Evolutionary conservation across 2,797 vertebrate species (phyloP).

Genomic region (Myotis pilosus): DNA sequence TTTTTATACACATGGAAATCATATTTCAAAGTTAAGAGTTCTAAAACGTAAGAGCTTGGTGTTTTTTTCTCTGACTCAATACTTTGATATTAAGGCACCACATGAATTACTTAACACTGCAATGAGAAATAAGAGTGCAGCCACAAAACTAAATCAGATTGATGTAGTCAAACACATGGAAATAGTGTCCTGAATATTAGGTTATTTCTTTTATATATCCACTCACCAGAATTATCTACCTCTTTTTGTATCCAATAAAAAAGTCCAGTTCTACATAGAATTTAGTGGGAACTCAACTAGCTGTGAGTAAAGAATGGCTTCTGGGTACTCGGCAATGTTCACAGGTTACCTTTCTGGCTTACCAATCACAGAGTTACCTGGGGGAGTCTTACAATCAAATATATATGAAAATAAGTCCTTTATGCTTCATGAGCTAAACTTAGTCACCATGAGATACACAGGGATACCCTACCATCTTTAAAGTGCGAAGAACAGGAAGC

Average conservation of each 20-base stretch:
- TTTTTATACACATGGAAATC: background rate
- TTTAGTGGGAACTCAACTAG: background rate
- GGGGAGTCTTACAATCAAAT: background rate
- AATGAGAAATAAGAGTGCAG: background rate
- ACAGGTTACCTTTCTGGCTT: background rate
- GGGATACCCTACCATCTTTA: background rate
- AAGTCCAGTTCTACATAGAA: background rate
- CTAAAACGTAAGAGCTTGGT: background rate
- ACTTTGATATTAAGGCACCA: background rate
- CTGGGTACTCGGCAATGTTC: background rate
- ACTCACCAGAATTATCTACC: background rate
- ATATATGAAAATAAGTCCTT: background rate
- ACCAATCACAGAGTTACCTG: conserved; percentile 1
- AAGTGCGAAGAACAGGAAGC: background rate
- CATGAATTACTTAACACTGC: background rate
- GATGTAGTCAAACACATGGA: background rate
- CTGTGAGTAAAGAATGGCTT: background rate
- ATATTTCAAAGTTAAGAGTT: background rate
- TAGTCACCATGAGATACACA: background rate
- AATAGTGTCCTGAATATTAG: background rate
- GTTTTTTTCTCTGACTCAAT: background rate
- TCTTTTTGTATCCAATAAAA: background rate
- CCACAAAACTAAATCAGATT: background rate
- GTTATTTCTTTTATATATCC: background rate
- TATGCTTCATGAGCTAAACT: background rate